Evolutionary conservation across 2,888 invertebrate species (phyloP), one percentile per base, ranked within the genome.

Genomic region (Cremastobaeus sp.): DNA sequence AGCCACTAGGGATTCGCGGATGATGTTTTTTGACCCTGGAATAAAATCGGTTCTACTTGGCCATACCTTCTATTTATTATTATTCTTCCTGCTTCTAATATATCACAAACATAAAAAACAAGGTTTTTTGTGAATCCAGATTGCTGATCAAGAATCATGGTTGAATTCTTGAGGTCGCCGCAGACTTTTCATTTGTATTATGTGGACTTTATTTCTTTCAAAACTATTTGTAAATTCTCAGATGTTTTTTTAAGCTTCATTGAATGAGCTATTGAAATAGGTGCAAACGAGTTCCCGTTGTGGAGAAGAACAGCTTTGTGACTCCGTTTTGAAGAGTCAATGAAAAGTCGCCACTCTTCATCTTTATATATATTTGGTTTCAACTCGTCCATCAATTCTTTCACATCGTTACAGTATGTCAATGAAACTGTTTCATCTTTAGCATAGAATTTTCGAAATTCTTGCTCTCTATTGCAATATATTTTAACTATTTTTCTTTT

Each of bases 71-170:
- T 74, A 59, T 15, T 50, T 52, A 60, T 77, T 81, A 55, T 82
- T 83, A 21, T 80, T 69, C 30, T 68, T 32, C 60, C 54, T 76
- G 70, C 59, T 79, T 57, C 78, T 70, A 65, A 81, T 79, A 66
- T 81, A n/a, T 80, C 78, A 77, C 15, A 78, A 47, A 57, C 79
- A 81, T 9, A 81, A 55, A 45, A 81, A 81, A 25, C 78, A 80
- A 9, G 77, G 77, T 73, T 78, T 71, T 82, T 83, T 4, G 78
- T 80, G 43, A 74, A 81, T 6, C 82, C 80, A n/a, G n/a, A n/a
- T n/a, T n/a, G n/a, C n/a, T n/a, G n/a, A n/a, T n/a, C n/a, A 99
- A 91, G 34, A 99, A 92, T 34, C 34, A 34, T 34, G 34, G 34
- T 34, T 34, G 34, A 28, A 28, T 83, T 77, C 70, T 79, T 79